A percentile compares a stretch with the other conserved stretches of the same genome.
Evolutionary conservation across 2,797 vertebrate species (phyloP).

Genomic region (Sorex maritimensis): DNA sequence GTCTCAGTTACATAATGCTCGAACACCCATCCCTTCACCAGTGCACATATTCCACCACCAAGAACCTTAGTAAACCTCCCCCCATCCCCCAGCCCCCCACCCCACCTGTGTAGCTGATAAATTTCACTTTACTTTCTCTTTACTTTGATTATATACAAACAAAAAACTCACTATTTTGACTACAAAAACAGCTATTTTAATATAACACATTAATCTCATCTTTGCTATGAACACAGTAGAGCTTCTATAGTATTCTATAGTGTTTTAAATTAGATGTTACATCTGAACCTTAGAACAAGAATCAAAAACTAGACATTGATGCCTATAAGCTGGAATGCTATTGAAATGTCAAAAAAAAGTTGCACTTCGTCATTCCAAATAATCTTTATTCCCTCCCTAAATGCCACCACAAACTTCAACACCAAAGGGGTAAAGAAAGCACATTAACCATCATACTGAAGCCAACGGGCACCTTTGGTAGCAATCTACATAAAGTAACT

Average conservation of each 20-base stretch:
- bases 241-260: conserved; percentile 7
- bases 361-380: conserved; percentile 53
- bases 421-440: conserved; percentile 71
- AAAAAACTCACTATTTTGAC: not conserved
- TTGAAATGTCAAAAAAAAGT: conserved; percentile 45
- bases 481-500: conserved; percentile 67
- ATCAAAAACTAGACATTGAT: conserved; percentile 31
- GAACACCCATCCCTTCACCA: no score
- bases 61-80: no score
- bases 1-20: no score
- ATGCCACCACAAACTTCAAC: conserved; percentile 82
- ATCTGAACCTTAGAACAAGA: conserved; percentile 30
- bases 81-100: no score
- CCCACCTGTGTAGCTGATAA: no score
- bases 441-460: conserved; percentile 57
- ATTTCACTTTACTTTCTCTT: no score
- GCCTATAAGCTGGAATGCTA: conserved; percentile 36
- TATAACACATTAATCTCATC: conserved; percentile 2
- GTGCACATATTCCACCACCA: no score
- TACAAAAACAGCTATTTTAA: not conserved
- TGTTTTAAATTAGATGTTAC: conserved; percentile 1
- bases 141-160: no score
- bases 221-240: not conserved
- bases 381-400: conserved; percentile 81
- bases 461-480: conserved; percentile 43